Conservation (phyloP, 2,113 vertebrate species). For the Vombatus ursinus region DNA sequence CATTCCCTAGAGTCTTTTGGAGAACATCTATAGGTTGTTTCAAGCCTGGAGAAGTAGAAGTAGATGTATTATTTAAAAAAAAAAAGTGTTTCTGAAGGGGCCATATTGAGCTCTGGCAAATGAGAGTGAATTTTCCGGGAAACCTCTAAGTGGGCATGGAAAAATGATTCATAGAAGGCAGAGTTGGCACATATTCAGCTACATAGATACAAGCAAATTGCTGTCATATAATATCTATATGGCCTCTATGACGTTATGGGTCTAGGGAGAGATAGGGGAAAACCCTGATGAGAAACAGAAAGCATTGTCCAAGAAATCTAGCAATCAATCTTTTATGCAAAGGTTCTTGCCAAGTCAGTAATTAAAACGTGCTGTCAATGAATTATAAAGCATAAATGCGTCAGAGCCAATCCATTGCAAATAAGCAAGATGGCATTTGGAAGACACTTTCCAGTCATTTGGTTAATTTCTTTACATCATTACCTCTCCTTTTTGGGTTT, state of each 20-base stretch:
- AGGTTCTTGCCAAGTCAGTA: conserved; percentile 12
- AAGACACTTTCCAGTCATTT: conserved; percentile 23
- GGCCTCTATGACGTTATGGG: rapidly evolving
- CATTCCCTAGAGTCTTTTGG: not conserved
- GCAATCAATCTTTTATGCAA: not conserved
- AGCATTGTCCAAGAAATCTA: not conserved
- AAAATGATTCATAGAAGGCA: not conserved
- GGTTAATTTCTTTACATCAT: conserved; percentile 55
- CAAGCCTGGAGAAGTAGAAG: not conserved
- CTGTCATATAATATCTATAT: not conserved
- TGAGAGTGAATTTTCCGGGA: not conserved
- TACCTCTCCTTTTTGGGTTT: conserved; percentile 22
- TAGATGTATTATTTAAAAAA: not conserved
- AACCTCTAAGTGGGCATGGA: not conserved
- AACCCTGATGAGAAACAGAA: not conserved
- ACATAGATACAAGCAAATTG: not conserved
- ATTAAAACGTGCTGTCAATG: not conserved
- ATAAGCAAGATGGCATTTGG: conserved; percentile 40
- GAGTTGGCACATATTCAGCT: not conserved
- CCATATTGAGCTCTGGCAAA: not conserved
- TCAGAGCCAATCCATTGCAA: conserved; percentile 17
- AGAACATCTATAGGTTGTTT: not conserved
- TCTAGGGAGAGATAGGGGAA: not conserved
- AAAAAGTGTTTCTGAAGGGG: not conserved
- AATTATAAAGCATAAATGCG: not conserved